Base-by-base conservation (phyloP, 2,888 invertebrate genomes). In the Hesperia comma region DNA sequence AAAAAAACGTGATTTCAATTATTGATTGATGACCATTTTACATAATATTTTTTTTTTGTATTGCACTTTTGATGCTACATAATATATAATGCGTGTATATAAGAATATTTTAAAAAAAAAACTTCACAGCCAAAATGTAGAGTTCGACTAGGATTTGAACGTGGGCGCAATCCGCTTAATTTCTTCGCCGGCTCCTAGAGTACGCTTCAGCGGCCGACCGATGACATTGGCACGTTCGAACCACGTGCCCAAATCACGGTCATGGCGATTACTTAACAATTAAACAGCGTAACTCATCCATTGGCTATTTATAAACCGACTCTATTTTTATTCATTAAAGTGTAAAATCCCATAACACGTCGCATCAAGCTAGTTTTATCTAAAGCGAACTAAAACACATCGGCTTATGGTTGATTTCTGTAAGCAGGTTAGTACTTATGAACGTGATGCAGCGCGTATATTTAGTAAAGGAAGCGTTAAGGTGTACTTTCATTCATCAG, bases 171-270 rank as follows among this genome's bases (percentile, higher is more conserved):
- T 17, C 14, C 6, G 53, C 26, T 53, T 53, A 14, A 49, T 26
- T 6, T 14, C 8, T 8, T n/a, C 32, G 19, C 10, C 21, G 40
- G 1, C 57, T 43, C 41, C 33, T 51, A 37, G 15, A 58, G 32
- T 37, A 49, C 14, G 10, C 46, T 14, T 49, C 37, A 21, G 37
- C 49, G 19, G 68, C 55, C 66, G 67, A 63, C 26, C 67, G 68
- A 70, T 67, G 72, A 71, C 70, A 72, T 73, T 73, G 71, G 68
- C 72, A 71, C 68, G 69, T 51, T 64, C 54, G 55, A 51, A 69
- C 63, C 72, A 71, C 70, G 69, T 70, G 73, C 67, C 41, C 6
- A 49, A 53, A 57, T 63, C 70, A 67, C 68, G 69, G 64, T 43
- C 64, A 62, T 14, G 15, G 26, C 15, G n/a, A 54, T 32, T 54